phyloP scores from a whole-genome alignment of 37 sponge, comb jelly and placozoan genomes.

The Axinella damicornis region DNA sequence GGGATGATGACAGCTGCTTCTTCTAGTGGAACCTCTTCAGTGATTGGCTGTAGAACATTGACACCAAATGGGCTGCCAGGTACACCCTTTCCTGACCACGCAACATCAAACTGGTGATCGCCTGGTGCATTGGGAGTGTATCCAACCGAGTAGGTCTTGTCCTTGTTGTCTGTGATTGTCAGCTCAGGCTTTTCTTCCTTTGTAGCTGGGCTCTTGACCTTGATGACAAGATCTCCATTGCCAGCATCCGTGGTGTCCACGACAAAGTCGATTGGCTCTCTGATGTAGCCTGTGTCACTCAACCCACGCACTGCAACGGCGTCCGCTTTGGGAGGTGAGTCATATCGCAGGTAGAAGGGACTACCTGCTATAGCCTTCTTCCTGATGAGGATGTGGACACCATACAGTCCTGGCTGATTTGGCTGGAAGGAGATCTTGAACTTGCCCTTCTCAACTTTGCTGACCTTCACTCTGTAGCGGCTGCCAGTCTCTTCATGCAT shows the following conservation, averaged over 20 bases:
- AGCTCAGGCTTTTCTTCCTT: neutral
- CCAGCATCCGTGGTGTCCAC: slow-evolving; percentile 77
- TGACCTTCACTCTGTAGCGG: slow-evolving; percentile 59
- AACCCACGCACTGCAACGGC: slow-evolving; percentile 28
- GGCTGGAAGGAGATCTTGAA: slow-evolving; percentile 47
- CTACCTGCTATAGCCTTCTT: slow-evolving; percentile 12
- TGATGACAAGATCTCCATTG: slow-evolving; percentile 51
- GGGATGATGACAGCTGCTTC: slow-evolving; percentile 26
- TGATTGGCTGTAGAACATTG: slow-evolving; percentile 9
- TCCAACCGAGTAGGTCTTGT: slow-evolving; percentile 39
- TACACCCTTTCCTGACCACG: slow-evolving; percentile 42
- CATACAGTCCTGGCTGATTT: slow-evolving; percentile 60
- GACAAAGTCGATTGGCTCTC: slow-evolving; percentile 25
- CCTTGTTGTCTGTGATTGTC: slow-evolving; percentile 19
- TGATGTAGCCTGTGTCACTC: slow-evolving; percentile 25
- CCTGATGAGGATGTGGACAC: slow-evolving; percentile 17
- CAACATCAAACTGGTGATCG: slow-evolving; percentile 44
- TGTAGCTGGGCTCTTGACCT: slow-evolving; percentile 15
- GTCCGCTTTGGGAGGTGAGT: slow-evolving; percentile 22
- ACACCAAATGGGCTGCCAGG: slow-evolving; percentile 53
- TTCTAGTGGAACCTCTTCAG: neutral
- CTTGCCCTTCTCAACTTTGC: slow-evolving; percentile 35
- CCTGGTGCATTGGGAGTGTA: slow-evolving; percentile 57
- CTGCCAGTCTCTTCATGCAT: slow-evolving; percentile 36
- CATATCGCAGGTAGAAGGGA: slow-evolving; percentile 45